Percentiles rank a stretch among this genome's conserved stretches.
Evolutionary conservation across 2,797 vertebrate genomes (phyloP).

Genomic region (Menidia menidia): DNA sequence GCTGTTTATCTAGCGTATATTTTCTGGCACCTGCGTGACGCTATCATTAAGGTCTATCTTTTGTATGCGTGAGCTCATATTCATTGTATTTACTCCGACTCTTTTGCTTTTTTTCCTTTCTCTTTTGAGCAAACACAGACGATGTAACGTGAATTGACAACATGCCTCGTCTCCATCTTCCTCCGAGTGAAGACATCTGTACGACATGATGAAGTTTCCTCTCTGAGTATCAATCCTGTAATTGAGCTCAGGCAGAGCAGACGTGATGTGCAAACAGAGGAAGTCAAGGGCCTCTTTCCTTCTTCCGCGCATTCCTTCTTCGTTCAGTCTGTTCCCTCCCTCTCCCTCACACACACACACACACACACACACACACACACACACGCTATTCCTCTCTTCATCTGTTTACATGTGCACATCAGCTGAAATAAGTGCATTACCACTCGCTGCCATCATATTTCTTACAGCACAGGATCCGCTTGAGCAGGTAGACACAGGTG

Average conservation of each 20-base stretch:
- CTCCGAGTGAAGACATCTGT: constrained; percentile 84
- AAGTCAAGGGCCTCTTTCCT: constrained; percentile 53
- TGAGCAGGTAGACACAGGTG: constrained; percentile 16
- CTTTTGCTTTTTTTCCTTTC: constrained; percentile 59
- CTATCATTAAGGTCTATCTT: not conserved
- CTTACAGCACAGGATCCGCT: constrained; percentile 26
- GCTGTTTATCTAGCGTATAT: not conserved
- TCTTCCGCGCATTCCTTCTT: constrained; percentile 36
- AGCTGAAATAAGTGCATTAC: constrained; percentile 67
- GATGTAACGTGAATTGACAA: constrained; percentile 81
- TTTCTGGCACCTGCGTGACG: not conserved
- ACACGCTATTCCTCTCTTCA: not conserved
- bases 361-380: constrained; percentile 20
- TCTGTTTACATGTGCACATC: constrained; percentile 63
- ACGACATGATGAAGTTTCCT: constrained; percentile 87
- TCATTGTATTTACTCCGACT: constrained; percentile 61
- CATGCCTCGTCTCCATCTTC: constrained; percentile 65
- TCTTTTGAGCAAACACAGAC: constrained; percentile 61
- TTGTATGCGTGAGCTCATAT: constrained; percentile 1
- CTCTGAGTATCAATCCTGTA: constrained; percentile 85
- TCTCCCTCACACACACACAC: not conserved
- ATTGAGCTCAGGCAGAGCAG: constrained; percentile 82
- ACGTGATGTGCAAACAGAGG: constrained; percentile 84
- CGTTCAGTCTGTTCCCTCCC: constrained; percentile 22
- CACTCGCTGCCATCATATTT: constrained; percentile 53